A percentile compares a stretch with the other conserved stretches of the same genome.
phyloP scores from a whole-genome alignment of 1,140 invertebrate species.

The Dendrolimus punctatus region DNA sequence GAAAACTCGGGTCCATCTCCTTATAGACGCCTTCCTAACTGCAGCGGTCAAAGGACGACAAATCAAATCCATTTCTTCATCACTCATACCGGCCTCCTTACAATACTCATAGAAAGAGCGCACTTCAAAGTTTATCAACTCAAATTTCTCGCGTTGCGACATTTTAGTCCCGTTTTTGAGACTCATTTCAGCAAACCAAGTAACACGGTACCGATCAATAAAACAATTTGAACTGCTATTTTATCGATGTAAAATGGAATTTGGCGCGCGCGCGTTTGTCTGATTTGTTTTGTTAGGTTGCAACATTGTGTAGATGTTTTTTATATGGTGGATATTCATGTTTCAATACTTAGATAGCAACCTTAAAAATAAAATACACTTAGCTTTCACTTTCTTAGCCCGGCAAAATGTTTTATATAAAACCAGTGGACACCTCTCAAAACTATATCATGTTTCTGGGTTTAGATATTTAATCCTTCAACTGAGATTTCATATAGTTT shows the following conservation, averaged over 20 bases:
- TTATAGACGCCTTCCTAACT: slow-evolving; percentile 74
- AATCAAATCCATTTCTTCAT: slow-evolving; percentile 79
- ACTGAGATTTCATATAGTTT: no score
- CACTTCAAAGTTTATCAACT: slow-evolving; percentile 72
- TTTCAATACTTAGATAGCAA: no score
- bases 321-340: no score
- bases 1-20: slow-evolving; percentile 59
- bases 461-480: no score
- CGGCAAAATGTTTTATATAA: no score
- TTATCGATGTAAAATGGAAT: slow-evolving; percentile 45
- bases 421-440: no score
- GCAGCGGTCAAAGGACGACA: slow-evolving; percentile 76
- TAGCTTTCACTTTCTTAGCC: no score
- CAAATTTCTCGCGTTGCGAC: slow-evolving; percentile 66
- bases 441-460: no score
- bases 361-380: no score
- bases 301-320: no score
- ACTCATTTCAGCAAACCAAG: slow-evolving; percentile 28
- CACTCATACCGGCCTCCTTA: slow-evolving; percentile 77
- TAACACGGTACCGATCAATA: slow-evolving; percentile 49
- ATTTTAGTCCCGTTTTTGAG: slow-evolving; percentile 51
- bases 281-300: neutral
- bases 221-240: slow-evolving; percentile 29
- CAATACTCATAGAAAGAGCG: slow-evolving; percentile 77
- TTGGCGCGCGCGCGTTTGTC: slow-evolving; percentile 54